Percentiles rank a stretch among this genome's conserved stretches.
Evolutionary conservation across 2,888 invertebrate species (phyloP).

Genomic region (Linhomoeus sp.): DNA sequence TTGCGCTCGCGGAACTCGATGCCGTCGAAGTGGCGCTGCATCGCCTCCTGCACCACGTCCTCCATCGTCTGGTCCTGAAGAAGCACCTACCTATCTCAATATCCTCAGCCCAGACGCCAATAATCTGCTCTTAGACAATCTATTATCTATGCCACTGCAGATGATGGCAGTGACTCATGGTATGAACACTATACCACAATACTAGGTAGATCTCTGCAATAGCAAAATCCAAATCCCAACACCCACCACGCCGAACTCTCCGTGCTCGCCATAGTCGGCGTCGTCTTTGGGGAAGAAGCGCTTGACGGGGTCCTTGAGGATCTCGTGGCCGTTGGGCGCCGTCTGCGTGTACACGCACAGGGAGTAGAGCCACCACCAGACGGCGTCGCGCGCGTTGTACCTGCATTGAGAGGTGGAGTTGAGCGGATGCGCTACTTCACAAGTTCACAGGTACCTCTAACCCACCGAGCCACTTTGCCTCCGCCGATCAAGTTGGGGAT

Average conservation of each 20-base stretch:
- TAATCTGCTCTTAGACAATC: too few species aligned
- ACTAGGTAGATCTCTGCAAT: too few species aligned
- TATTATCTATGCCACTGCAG: too few species aligned
- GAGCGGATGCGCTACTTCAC: too few species aligned
- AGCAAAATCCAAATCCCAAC: too few species aligned
- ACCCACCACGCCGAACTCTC: too few species aligned
- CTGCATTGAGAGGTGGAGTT: conserved; percentile 29
- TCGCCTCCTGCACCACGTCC: conserved; percentile 78
- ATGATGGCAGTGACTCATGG: too few species aligned
- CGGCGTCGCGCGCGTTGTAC: conserved; percentile 87
- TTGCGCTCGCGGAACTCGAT: conserved; percentile 73
- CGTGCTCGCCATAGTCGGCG: too few species aligned
- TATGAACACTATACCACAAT: too few species aligned
- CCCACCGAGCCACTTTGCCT: conserved; percentile 46
- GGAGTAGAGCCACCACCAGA: conserved; percentile 96
- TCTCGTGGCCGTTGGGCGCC: conserved; percentile 49
- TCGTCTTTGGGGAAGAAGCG: conserved; percentile 75
- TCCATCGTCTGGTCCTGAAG: conserved; percentile 53
- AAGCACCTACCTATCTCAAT: too few species aligned
- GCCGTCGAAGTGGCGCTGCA: conserved; percentile 62
- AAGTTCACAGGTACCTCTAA: too few species aligned
- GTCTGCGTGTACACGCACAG: conserved; percentile 58
- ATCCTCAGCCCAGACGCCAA: too few species aligned
- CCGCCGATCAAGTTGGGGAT: conserved; percentile 88
- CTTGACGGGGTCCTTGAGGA: conserved; percentile 46